Evolutionary conservation across 2,888 invertebrate genomes (phyloP), one percentile per base, ranked within the genome.

Genomic region (Thumatha senex): DNA sequence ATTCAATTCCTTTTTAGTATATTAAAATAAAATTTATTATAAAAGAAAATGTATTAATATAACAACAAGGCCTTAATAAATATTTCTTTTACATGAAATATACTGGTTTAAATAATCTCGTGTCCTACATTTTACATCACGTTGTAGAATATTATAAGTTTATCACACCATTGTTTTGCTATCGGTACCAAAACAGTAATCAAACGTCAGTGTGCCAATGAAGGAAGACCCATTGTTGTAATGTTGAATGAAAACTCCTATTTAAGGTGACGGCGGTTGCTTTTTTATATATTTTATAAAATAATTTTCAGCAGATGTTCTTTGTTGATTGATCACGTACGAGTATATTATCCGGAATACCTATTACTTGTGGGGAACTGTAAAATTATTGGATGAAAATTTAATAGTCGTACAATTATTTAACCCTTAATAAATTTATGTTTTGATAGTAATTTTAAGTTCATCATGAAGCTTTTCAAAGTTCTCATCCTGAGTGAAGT

Each of bases 171-270:
- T 61, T 55, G 46, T 69, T 76, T 54, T 89, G 77, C 78, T 73
- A 54, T 71, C 86, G 24, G 58, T 90, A 85, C 79, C 46, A 71
- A 72, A 67, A 67, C 78, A 70, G 83, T 85, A 88, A 91, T 91
- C 90, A 90, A 88, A 84, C 82, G 85, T 80, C 87, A 86, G 86
- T 86, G 86, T 85, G 86, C 89, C 89, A 90, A 91, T 90, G 89
- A 89, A 90, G 87, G 88, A 89, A 87, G 85, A 83, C 70, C 90
- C 80, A 88, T 91, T 90, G 90, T 90, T 89, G 76, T 79, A 77
- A 79, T 79, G 81, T 82, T 91, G 88, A 90, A 91, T 91, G 90
- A 90, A 91, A 90, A 90, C 79, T 87, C 82, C 88, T 85, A 89
- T 91, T 89, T 89, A 84, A 86, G 86, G 85, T 83, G 82, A 76